Evolutionary conservation across 2,888 invertebrate species (phyloP).

Genomic region (Resseliella maxima): DNA sequence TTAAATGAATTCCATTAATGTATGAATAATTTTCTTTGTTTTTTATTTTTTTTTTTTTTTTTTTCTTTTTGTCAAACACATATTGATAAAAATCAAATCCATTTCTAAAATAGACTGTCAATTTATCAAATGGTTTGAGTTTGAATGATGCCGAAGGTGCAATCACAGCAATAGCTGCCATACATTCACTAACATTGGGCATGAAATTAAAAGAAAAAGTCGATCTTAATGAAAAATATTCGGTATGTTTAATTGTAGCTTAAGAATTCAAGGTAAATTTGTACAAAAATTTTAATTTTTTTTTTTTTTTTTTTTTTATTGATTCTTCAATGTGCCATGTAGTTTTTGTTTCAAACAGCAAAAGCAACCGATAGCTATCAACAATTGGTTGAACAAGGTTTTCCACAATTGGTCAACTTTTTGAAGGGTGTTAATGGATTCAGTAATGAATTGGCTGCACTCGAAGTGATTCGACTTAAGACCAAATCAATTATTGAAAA

Average conservation of each 20-base stretch:
- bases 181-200: constrained; percentile 79
- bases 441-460: constrained; percentile 72
- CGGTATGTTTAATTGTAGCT: constrained; percentile 60
- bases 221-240: constrained; percentile 62
- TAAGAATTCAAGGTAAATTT: too few relatives aligned
- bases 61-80: background rate
- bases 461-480: constrained; percentile 72
- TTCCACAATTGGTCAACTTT: constrained; percentile 81
- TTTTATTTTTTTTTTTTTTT: constrained; percentile 58
- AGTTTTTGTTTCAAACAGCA: constrained; percentile 81
- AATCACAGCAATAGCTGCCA: constrained; percentile 76
- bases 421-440: constrained; percentile 75
- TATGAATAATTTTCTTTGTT: background rate
- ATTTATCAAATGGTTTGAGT: constrained; percentile 62
- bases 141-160: constrained; percentile 75
- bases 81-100: too few relatives aligned
- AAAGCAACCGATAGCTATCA: constrained; percentile 84
- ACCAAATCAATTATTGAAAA: constrained; percentile 80
- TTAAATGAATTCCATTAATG: too few relatives aligned
- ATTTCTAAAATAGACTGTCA: constrained; percentile 59
- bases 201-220: constrained; percentile 70
- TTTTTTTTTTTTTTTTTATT: background rate
- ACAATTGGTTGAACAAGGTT: constrained; percentile 79
- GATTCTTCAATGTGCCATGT: background rate
- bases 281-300: too few relatives aligned